A percentile compares a stretch with the other conserved stretches of the same genome.
These are phyloP conservation scores for Mycogona germanica DNA, from an alignment of 2,888 invertebrate genomes.

Conservation along the genomic window DNA sequence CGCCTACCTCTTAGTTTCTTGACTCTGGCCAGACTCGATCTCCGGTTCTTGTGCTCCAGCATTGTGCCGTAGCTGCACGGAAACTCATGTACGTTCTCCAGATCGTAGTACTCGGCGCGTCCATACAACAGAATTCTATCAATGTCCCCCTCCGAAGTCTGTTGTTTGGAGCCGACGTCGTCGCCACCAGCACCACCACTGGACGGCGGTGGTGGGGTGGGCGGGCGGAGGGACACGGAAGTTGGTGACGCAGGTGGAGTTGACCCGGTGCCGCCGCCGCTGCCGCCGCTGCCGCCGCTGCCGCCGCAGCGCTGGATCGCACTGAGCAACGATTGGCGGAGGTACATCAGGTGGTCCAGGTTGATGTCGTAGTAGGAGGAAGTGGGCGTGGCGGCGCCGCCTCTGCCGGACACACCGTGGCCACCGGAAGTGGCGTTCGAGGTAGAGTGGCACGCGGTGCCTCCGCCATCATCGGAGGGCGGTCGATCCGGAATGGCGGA, in stretches of 20 bases:
- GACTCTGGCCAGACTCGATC: conserved; percentile 21
- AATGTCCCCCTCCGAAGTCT: not conserved
- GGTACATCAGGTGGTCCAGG: conserved; percentile 28
- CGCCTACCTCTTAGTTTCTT: conserved; percentile 20
- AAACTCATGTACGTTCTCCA: conserved; percentile 23
- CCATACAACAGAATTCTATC: conserved; percentile 25
- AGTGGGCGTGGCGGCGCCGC: not conserved
- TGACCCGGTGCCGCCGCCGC: not conserved
- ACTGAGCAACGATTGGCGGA: conserved; percentile 28
- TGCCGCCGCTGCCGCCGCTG: not conserved
- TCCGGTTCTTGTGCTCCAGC: conserved; percentile 26
- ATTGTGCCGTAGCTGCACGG: conserved; percentile 26
- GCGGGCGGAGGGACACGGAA: too few species aligned
- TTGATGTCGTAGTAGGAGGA: conserved; percentile 21
- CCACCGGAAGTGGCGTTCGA: too few species aligned
- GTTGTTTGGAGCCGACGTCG: too few species aligned
- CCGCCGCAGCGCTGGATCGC: conserved; percentile 27
- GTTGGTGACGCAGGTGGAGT: too few species aligned
- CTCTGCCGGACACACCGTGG: too few species aligned
- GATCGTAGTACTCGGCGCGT: conserved; percentile 23
- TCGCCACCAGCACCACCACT: too few species aligned
- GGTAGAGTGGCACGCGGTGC: too few species aligned
- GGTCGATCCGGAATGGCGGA: too few species aligned
- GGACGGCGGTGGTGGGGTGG: too few species aligned
- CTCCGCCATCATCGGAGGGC: not conserved